Conservation (phyloP, 2,888 invertebrate genomes). For the Odontothrips loti region DNA sequence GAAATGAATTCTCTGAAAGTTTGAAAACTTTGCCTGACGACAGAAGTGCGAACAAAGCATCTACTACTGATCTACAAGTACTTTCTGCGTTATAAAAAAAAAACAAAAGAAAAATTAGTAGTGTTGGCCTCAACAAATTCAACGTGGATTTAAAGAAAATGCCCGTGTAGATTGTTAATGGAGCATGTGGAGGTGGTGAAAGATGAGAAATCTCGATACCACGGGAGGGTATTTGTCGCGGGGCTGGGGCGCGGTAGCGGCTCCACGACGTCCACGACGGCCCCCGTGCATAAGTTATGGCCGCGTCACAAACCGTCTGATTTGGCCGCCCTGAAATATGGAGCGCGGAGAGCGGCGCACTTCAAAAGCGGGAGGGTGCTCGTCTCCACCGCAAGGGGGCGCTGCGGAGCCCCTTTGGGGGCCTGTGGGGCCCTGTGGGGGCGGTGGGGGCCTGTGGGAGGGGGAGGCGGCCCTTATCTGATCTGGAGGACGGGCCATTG, state of each 20-base stretch:
- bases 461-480: too few relatives aligned
- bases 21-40: too few relatives aligned
- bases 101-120: too few relatives aligned
- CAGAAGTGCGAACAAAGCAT: background rate
- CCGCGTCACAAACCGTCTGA: background rate
- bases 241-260: too few relatives aligned
- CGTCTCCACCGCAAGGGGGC: too few relatives aligned
- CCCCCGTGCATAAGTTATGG: background rate
- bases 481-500: too few relatives aligned
- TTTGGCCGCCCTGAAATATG: background rate
- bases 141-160: background rate
- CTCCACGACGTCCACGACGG: background rate
- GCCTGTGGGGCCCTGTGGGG: background rate
- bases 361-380: conserved; percentile 1
- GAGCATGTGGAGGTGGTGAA: background rate
- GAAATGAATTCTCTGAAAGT: too few relatives aligned
- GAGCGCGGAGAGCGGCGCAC: background rate
- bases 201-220: too few relatives aligned
- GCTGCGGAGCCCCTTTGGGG: background rate
- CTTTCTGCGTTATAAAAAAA: too few relatives aligned
- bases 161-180: background rate
- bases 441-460: background rate
- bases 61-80: too few relatives aligned
- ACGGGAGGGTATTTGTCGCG: too few relatives aligned
- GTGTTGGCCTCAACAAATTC: too few relatives aligned